Base-by-base conservation (phyloP, 1,140 invertebrate species). In the Amphibalanus amphitrite region DNA sequence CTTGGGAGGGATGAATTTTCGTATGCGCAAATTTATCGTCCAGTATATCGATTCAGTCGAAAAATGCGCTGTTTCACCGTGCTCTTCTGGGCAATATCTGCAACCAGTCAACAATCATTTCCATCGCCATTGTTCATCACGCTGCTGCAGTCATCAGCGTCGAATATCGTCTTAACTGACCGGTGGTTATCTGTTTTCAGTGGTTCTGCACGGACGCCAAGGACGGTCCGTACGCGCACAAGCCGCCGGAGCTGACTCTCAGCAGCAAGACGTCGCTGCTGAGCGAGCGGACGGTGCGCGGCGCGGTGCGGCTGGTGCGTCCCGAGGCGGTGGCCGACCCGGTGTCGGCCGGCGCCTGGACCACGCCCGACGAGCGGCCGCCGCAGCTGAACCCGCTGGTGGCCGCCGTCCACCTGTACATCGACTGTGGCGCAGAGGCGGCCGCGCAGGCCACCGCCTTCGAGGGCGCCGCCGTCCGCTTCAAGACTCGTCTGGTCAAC, bases 331-430 rank as follows among this genome's bases (percentile, higher is more conserved):
- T 59, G 13, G 20, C 17, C 47, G 47, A 59, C 47, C 47, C 47
- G 47, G 10, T 59, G 10, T 13, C 10, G 1, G 17, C 47, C 47
- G 47, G 13, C 47, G 47, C 47, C 1, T 59, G 47, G 47, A 23
- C 47, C 6, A 13, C 13, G 10, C 47, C 23, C 10, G 47, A 23
- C 47, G n/a, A n/a, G n/a, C 47, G 47, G 47, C 47, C 47, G 47
- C 47, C 47, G 47, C 47, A 59, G 47, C 47, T 67, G n/a, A 67
- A 67, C 65, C 65, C 65, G 65, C n/a, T 28, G 23, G n/a, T 67
- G 65, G 28, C 28, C 26, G 65, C 65, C 65, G 65, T 67, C 10
- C 65, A 67, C 3, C 28, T 67, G 65, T 67, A 67, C 65, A 28
- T 26, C 65, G 65, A 67, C 10, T 67, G 65, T 17, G 65, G 26